Conservation (phyloP, 1,140 invertebrate genomes). For the Sweltsa coloradensis region DNA sequence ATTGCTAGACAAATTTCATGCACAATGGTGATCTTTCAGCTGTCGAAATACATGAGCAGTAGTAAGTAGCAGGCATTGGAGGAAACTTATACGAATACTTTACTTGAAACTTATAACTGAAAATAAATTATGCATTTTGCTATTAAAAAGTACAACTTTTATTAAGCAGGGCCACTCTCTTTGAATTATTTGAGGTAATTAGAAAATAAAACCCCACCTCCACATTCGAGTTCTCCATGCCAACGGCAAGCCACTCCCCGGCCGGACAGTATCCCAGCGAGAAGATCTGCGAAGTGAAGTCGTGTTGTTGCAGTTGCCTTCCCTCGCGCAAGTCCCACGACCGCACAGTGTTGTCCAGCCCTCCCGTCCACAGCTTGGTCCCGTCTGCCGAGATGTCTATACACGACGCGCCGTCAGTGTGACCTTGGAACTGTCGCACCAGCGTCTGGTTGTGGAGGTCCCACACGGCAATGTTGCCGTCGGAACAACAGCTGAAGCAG, state of each 20-base stretch:
- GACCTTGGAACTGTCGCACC: slow-evolving; percentile 85
- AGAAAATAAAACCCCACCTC: slow-evolving; percentile 41
- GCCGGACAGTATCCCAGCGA: slow-evolving; percentile 93
- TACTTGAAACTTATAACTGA: no score
- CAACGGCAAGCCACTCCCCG: slow-evolving; percentile 95
- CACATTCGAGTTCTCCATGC: slow-evolving; percentile 96
- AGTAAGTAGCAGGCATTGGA: no score
- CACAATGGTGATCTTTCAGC: no score
- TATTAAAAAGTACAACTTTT: no score
- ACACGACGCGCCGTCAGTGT: slow-evolving; percentile 92
- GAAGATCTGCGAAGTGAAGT: slow-evolving; percentile 83
- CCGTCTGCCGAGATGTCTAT: slow-evolving; percentile 93
- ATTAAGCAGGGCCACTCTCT: no score
- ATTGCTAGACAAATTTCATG: no score
- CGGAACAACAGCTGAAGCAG: slow-evolving; percentile 94
- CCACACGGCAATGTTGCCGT: slow-evolving; percentile 95
- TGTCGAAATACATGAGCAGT: no score
- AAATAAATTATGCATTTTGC: no score
- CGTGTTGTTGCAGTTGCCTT: slow-evolving; percentile 75
- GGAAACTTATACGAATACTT: no score
- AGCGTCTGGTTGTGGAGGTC: slow-evolving; percentile 88
- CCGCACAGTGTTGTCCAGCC: slow-evolving; percentile 87
- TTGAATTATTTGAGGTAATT: slow-evolving; percentile 3
- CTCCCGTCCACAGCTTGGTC: slow-evolving; percentile 91
- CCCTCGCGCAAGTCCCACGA: slow-evolving; percentile 91